Evolutionary conservation across 2,797 vertebrate species (phyloP), one percentile per base, ranked within the genome.

Genomic region (Etheostoma nigrum): DNA sequence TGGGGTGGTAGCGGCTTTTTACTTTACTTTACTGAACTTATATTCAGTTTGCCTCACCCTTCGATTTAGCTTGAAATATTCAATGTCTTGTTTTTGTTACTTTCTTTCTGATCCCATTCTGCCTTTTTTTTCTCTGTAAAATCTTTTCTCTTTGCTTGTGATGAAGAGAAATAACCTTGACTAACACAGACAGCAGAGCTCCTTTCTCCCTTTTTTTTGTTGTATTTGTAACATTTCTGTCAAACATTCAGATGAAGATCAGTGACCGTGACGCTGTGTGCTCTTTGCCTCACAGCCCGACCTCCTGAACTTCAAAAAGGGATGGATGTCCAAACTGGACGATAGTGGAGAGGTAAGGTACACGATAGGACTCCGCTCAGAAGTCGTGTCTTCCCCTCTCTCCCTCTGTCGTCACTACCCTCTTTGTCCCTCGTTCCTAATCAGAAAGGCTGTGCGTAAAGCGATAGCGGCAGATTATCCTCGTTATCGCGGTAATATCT

Each of bases 291-390:
- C 82, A 51, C 87, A 99, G 98, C 98, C 98, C 0, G 98, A 99
- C 89, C 97, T 99, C 88, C 96, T 99, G 59, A 99, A 99, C 94
- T 99, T 99, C 94, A 99, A 99, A 96, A 99, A 99, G 89, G 98
- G 98, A 92, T 99, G 98, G 98, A 99, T 99, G 98, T 99, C 98
- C 2, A 97, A 99, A 89, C 93, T 98, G 92, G 96, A 97, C 0
- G 93, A 96, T 15, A 93, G 89, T 0, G 97, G 97, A 91, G 98
- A 99, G 97, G 94, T 94, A 83, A 85, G 61, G 95, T 94, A 91
- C 62, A 47, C 16, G 11, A 30, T 65, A 8, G 6, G 48, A 7
- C 5, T 59, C 36, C 6, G 1, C 14, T 60, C 45, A 33, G 12
- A 44, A 11, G 52, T 81, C 42, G 8, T 7, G 8, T 67, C 55